Percentiles rank a stretch among this genome's conserved stretches.
Evolutionary conservation across 2,113 vertebrate species (phyloP).

Genomic region (Baryphthengus martii): DNA sequence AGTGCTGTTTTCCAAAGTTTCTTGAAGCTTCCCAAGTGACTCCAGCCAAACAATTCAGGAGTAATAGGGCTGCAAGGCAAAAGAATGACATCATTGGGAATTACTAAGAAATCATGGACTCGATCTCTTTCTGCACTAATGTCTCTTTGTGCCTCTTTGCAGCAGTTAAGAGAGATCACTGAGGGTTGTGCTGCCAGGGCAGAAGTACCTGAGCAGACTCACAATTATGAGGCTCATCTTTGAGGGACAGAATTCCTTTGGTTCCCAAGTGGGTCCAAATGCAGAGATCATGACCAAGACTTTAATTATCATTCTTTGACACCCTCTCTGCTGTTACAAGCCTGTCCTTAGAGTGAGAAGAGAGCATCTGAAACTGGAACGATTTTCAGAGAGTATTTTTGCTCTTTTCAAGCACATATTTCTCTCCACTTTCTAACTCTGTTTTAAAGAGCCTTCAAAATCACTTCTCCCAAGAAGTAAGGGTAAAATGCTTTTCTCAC

Average conservation of each 20-base stretch:
- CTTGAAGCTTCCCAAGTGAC: conserved; percentile 27
- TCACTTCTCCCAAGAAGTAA: background rate
- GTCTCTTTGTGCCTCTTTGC: background rate
- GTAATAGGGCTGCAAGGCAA: background rate
- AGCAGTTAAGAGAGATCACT: background rate
- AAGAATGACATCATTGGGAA: conserved; percentile 27
- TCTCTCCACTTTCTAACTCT: background rate
- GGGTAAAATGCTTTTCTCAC: background rate
- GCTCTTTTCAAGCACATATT: background rate
- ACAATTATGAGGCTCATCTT: background rate
- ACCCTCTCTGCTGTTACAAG: background rate
- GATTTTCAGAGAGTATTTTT: background rate
- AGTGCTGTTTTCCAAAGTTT: conserved; percentile 22
- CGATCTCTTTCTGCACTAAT: background rate
- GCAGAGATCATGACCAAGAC: rapidly evolving
- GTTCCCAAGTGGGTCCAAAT: background rate
- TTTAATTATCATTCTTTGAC: background rate
- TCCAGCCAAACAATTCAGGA: background rate
- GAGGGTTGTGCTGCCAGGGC: background rate
- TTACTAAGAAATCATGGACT: background rate
- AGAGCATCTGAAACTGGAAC: background rate
- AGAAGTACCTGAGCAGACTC: background rate
- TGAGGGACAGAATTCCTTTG: background rate
- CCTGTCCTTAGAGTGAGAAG: background rate
- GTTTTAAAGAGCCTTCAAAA: background rate